These are phyloP conservation scores for Drosophila borealis DNA, from an alignment of 2,888 invertebrate genomes.

Conservation along the genomic window DNA sequence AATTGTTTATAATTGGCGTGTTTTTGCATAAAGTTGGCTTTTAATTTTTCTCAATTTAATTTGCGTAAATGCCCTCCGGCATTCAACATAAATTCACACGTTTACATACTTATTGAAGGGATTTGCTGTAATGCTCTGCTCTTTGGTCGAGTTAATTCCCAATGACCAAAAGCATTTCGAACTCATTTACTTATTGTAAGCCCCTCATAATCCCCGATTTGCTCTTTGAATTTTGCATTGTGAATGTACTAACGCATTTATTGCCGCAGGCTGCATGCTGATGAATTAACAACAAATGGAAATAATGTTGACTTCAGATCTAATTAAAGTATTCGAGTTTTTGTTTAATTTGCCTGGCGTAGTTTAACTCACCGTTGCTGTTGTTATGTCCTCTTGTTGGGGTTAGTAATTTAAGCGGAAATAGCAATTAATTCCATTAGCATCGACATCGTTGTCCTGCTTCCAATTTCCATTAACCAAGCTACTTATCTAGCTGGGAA, in stretches of 20 bases:
- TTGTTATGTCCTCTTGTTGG: constrained; percentile 28
- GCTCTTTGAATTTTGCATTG: constrained; percentile 39
- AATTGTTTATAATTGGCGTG: constrained; percentile 3
- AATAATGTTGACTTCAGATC: constrained; percentile 26
- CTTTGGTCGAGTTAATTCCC: constrained; percentile 50
- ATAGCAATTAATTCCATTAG: constrained; percentile 74
- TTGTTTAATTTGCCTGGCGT: constrained; percentile 59
- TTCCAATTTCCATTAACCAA: constrained; percentile 4
- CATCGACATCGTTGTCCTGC: constrained; percentile 33
- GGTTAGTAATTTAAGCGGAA: constrained; percentile 61
- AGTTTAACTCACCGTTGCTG: constrained; percentile 21
- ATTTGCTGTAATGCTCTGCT: constrained; percentile 48
- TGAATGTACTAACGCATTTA: constrained; percentile 40
- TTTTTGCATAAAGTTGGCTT: neutral
- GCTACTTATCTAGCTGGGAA: neutral
- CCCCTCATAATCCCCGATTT: constrained; percentile 38
- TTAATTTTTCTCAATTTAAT: constrained; percentile 27
- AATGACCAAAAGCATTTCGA: constrained; percentile 21
- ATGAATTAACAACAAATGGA: constrained; percentile 7
- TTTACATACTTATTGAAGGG: constrained; percentile 19
- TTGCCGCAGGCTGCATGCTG: constrained; percentile 2
- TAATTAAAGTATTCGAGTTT: constrained; percentile 67
- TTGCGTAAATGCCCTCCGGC: constrained; percentile 28
- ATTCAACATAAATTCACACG: constrained; percentile 22
- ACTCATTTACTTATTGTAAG: constrained; percentile 53